These are phyloP conservation scores for Apotomis capreana DNA, from an alignment of 2,888 invertebrate genomes.

Conservation along the genomic window DNA sequence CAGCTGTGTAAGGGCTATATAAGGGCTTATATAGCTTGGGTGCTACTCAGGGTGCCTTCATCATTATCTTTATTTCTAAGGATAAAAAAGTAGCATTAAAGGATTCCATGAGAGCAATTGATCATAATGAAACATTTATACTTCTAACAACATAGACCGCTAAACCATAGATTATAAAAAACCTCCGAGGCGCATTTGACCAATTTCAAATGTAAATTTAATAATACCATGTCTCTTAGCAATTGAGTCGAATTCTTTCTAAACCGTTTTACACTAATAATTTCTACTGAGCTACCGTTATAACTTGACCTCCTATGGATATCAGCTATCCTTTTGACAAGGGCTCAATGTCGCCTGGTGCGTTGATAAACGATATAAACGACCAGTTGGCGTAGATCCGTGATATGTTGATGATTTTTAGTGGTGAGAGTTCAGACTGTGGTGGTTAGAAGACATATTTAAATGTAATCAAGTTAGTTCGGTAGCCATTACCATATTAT, in stretches of 20 bases:
- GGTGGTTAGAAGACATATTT: slow-evolving; percentile 32
- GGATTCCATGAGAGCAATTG: not conserved
- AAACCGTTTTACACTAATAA: slow-evolving; percentile 67
- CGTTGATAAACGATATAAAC: slow-evolving; percentile 26
- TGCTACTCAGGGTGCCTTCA: too few relatives aligned
- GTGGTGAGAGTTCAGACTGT: not conserved
- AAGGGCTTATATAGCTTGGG: too few relatives aligned
- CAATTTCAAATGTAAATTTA: slow-evolving; percentile 54
- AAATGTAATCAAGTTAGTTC: slow-evolving; percentile 48
- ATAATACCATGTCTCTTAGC: slow-evolving; percentile 52
- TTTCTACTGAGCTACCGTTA: slow-evolving; percentile 53
- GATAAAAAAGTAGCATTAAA: not conserved
- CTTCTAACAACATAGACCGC: slow-evolving; percentile 24
- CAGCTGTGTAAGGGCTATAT: too few relatives aligned
- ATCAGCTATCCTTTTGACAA: not conserved
- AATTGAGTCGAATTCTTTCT: slow-evolving; percentile 61
- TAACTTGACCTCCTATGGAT: slow-evolving; percentile 25
- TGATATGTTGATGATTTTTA: not conserved
- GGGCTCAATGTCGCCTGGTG: slow-evolving; percentile 43
- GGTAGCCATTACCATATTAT: slow-evolving; percentile 67
- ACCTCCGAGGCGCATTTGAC: slow-evolving; percentile 39
- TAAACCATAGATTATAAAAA: slow-evolving; percentile 35
- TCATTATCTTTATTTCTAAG: too few relatives aligned
- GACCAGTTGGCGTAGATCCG: slow-evolving; percentile 25
- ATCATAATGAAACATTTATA: slow-evolving; percentile 4